Percentiles rank a stretch among this genome's conserved stretches.
These are phyloP conservation scores for Mesoclemmys tuberculata DNA, from an alignment of 2,113 vertebrate species.

Conservation along the genomic window DNA sequence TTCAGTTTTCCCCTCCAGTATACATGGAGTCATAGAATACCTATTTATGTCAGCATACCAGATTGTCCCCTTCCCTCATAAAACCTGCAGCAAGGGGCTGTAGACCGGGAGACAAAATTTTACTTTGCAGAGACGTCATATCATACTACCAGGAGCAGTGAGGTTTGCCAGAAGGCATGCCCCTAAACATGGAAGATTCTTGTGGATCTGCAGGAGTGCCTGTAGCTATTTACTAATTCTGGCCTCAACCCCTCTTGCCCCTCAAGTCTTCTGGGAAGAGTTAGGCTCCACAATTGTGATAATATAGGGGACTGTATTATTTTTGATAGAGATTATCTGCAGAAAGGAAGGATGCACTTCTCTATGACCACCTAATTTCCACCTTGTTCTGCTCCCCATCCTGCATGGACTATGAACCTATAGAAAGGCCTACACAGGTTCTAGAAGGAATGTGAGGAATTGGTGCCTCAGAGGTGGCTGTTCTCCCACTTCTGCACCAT, in stretches of 20 bases:
- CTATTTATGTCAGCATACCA: neutral
- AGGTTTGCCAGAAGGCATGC: rapidly evolving
- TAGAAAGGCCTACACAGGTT: neutral
- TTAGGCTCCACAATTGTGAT: rapidly evolving
- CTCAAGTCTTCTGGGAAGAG: neutral
- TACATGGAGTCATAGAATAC: neutral
- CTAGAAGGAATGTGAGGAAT: rapidly evolving
- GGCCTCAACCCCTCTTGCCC: neutral
- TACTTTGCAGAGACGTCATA: neutral
- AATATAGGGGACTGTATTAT: neutral
- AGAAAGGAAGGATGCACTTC: neutral
- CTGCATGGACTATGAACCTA: neutral
- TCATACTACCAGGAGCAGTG: neutral
- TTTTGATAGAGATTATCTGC: neutral
- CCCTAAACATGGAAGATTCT: neutral
- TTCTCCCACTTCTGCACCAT: neutral
- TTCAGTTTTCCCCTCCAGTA: neutral
- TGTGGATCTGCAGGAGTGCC: neutral
- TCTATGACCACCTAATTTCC: neutral
- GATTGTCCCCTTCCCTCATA: neutral
- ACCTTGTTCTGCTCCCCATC: neutral
- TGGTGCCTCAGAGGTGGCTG: neutral
- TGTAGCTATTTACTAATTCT: neutral
- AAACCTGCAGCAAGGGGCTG: neutral
- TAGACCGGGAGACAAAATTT: rapidly evolving